Conservation (phyloP, 2,113 vertebrate species). For the Sphyrna mokarran region DNA sequence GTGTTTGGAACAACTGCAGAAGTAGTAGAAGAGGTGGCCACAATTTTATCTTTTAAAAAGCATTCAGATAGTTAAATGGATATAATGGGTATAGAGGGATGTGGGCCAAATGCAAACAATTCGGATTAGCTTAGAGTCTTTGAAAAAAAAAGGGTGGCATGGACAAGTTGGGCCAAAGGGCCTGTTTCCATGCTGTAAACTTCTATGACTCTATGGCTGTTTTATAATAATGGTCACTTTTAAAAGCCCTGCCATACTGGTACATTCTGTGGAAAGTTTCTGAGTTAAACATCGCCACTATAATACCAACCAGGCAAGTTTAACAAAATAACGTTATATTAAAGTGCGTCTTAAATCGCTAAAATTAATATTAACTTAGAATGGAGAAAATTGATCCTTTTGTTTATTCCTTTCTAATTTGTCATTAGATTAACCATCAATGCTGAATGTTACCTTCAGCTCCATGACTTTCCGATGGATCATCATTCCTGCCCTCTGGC, state of each 20-base stretch:
- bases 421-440: constrained; percentile 90
- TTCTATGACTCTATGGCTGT: background rate
- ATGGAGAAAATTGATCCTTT: constrained; percentile 2
- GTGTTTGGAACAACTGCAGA: no score
- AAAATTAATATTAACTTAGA: constrained; percentile 38
- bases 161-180: no score
- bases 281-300: background rate
- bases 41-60: no score
- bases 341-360: constrained; percentile 36
- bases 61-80: no score
- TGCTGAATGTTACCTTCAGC: constrained; percentile 97
- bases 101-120: no score
- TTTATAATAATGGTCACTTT: background rate
- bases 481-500: constrained; percentile 94
- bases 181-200: no score
- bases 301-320: background rate
- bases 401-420: constrained; percentile 38
- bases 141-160: no score
- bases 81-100: no score
- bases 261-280: background rate
- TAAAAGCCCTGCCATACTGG: background rate
- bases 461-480: constrained; percentile 99
- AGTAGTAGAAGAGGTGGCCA: no score
- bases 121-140: no score
- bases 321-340: background rate